Percentiles rank a stretch among this genome's conserved stretches.
phyloP scores from a whole-genome alignment of 2,113 vertebrate genomes.

The Boleophthalmus pectinirostris region DNA sequence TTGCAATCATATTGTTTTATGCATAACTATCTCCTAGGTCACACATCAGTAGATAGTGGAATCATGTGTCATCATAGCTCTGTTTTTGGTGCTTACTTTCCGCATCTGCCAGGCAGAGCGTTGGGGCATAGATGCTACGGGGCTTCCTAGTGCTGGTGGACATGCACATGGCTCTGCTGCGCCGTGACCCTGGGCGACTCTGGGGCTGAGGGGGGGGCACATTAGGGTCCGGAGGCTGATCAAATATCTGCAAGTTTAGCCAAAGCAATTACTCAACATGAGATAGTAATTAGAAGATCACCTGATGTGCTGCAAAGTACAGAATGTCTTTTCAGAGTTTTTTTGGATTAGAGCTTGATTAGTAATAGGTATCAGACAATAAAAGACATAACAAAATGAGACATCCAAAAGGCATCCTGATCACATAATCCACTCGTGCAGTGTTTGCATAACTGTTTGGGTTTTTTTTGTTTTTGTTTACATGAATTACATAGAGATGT shows the following conservation, averaged over 20 bases:
- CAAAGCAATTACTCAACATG: not conserved
- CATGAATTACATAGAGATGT: not conserved
- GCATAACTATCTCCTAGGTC: not conserved
- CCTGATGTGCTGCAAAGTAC: not conserved
- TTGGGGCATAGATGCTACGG: conserved; percentile 82
- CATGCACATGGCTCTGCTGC: conserved; percentile 90
- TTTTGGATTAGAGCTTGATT: not conserved
- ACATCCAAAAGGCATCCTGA: not conserved
- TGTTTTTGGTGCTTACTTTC: conserved; percentile 85
- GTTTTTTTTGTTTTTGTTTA: not conserved
- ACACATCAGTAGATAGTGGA: not conserved
- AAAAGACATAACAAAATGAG: not conserved
- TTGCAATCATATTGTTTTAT: not conserved
- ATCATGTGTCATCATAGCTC: not conserved
- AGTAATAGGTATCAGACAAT: not conserved
- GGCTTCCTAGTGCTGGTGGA: conserved; percentile 89
- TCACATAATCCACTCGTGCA: not conserved
- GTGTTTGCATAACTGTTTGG: no score
- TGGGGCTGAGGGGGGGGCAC: conserved; percentile 92
- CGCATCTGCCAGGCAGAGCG: conserved; percentile 89
- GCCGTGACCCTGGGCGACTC: conserved; percentile 82
- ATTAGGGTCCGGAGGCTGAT: conserved; percentile 90
- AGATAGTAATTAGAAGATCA: conserved; percentile 4
- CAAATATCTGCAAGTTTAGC: conserved; percentile 83
- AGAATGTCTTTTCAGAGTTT: not conserved